phyloP scores from a whole-genome alignment of 2,797 vertebrate species.

The Eremophila alpestris region DNA sequence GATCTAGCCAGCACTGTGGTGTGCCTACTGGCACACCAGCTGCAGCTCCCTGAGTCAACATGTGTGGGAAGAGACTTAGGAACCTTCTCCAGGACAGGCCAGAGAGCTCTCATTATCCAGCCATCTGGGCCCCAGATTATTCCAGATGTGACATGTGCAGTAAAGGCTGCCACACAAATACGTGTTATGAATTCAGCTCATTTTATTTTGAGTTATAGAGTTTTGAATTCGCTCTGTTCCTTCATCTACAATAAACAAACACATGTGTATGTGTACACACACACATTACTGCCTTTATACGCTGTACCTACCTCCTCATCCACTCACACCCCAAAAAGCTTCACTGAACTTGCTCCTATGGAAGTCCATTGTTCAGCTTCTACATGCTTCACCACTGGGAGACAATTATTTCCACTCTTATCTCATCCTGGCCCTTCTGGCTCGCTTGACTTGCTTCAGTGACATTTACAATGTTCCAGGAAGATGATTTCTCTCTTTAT shows the following conservation, averaged over 20 bases:
- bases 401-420: neutral
- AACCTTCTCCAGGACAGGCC: conserved; percentile 35
- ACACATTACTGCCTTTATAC: neutral
- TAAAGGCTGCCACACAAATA: conserved; percentile 57
- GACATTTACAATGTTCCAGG: neutral
- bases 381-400: neutral
- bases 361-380: neutral
- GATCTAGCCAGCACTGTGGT: neutral
- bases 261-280: neutral
- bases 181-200: conserved; percentile 49
- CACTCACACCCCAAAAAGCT: neutral
- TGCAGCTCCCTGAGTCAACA: neutral
- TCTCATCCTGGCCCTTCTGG: neutral
- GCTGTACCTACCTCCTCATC: neutral
- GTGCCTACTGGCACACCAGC: conserved; percentile 14
- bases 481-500: conserved; percentile 8
- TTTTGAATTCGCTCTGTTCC: conserved; percentile 42
- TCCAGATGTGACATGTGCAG: conserved; percentile 55
- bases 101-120: conserved; percentile 45
- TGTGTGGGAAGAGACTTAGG: conserved; percentile 17
- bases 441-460: neutral
- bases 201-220: conserved; percentile 44
- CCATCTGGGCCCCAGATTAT: conserved; percentile 61
- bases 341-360: neutral
- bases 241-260: conserved; percentile 49